Evolutionary conservation across 2,113 vertebrate genomes (phyloP), one percentile per base, ranked within the genome.

Genomic region (Nyctibius bracteatus): DNA sequence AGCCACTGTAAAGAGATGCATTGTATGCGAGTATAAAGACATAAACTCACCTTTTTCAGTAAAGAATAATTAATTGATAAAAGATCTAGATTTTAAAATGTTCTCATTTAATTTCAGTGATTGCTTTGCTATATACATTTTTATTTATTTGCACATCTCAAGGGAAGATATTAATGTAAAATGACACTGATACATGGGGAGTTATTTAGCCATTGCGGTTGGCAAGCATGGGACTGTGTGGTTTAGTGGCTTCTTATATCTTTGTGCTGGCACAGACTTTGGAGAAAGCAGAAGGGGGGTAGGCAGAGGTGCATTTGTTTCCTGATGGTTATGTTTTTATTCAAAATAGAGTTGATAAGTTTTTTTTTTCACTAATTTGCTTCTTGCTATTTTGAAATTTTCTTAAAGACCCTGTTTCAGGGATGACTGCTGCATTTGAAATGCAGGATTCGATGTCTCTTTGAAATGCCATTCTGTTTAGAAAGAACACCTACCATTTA

Each of bases 401-500:
- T 96, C 68, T 94, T 93, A 39, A 89, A 85, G 66, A 61, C 67
- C 70, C 12, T 79, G n/a, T 97, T 97, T 95, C 90, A 94, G 95
- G 96, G 90, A 96, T 97, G 97, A 94, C 82, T 97, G 73, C 88
- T 94, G 27, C 85, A 95, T 95, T 88, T 94, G 87, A 95, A 79
- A 59, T 96, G 81, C 68, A 70, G 71, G 96, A 96, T 72, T 97
- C 46, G 49, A 89, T 97, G 86, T 94, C 93, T 97, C 89, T 97
- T 94, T 86, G 95, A 97, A 97, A 94, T 94, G 88, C 65, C 91
- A 59, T 97, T 97, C 66, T 84, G 67, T 97, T 97, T 96, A 96
- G 88, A 90, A 97, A 94, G 81, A 98, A 97, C 95, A 98, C 96
- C 96, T 98, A 98, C 94, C 86, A 97, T 97, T 98, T 98, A 97